phyloP scores from a whole-genome alignment of 2,797 vertebrate species.

The Amazona ochrocephala region DNA sequence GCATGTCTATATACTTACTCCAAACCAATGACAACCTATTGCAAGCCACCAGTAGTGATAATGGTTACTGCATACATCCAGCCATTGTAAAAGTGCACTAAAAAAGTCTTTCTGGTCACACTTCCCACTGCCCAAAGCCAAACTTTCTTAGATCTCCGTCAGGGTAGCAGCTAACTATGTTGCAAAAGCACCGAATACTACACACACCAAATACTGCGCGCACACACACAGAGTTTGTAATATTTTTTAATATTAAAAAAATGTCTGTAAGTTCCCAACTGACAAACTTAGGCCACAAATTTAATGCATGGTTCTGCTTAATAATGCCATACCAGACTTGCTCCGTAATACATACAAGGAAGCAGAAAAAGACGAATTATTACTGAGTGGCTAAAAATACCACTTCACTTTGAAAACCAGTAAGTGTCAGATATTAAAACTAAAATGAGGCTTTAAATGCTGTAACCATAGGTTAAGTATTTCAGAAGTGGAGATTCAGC shows the following conservation, averaged over 20 bases:
- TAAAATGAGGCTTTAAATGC: conserved; percentile 17
- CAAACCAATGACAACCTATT: background rate
- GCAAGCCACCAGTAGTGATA: background rate
- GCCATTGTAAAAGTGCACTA: background rate
- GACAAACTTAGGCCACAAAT: background rate
- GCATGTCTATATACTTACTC: background rate
- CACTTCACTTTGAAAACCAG: conserved; percentile 15
- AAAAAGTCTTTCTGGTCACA: background rate
- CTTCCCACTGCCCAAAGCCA: background rate
- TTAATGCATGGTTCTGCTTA: background rate
- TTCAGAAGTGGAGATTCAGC: background rate
- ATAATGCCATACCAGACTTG: background rate
- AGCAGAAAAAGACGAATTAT: conserved; percentile 8
- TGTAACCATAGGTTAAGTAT: background rate
- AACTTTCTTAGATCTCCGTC: background rate
- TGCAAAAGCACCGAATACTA: background rate
- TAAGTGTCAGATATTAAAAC: conserved; percentile 24
- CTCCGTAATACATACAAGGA: background rate
- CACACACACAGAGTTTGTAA: background rate
- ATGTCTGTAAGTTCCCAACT: background rate
- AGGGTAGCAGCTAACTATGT: background rate
- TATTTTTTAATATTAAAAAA: background rate
- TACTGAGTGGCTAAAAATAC: conserved; percentile 2
- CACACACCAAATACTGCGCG: background rate
- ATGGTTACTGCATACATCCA: background rate